A percentile compares a stretch with the other conserved stretches of the same genome.
Conservation (phyloP, 2,797 vertebrate species). For the Todus mexicanus region DNA sequence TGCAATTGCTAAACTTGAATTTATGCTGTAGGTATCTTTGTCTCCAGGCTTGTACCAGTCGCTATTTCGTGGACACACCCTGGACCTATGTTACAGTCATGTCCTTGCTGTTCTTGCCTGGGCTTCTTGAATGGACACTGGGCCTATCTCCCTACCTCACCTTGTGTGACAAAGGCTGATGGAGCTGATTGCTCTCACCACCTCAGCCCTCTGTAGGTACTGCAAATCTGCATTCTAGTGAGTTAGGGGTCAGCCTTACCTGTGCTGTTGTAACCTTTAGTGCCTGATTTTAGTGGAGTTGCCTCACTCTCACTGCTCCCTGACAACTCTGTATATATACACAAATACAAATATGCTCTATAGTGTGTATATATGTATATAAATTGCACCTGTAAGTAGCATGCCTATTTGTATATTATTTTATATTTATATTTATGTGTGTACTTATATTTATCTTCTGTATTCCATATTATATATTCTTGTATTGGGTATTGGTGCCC, state of each 20-base stretch:
- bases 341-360: neutral
- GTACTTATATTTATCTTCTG: neutral
- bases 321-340: neutral
- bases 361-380: too few species aligned
- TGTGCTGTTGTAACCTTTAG: neutral
- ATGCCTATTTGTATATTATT: neutral
- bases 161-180: neutral
- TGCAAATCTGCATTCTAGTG: neutral
- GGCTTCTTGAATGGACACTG: neutral
- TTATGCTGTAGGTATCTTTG: neutral
- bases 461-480: neutral
- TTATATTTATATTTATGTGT: neutral
- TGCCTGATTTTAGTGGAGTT: neutral
- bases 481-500: neutral
- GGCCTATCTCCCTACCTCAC: neutral
- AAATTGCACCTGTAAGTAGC: neutral
- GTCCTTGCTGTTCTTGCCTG: neutral
- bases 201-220: too few species aligned
- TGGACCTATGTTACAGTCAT: neutral
- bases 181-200: neutral
- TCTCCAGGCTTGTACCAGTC: neutral
- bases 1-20: neutral
- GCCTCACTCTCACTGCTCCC: neutral
- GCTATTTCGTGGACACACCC: neutral
- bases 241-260: neutral